phyloP scores from a whole-genome alignment of 2,888 invertebrate species.

The Electrophaes corylata region DNA sequence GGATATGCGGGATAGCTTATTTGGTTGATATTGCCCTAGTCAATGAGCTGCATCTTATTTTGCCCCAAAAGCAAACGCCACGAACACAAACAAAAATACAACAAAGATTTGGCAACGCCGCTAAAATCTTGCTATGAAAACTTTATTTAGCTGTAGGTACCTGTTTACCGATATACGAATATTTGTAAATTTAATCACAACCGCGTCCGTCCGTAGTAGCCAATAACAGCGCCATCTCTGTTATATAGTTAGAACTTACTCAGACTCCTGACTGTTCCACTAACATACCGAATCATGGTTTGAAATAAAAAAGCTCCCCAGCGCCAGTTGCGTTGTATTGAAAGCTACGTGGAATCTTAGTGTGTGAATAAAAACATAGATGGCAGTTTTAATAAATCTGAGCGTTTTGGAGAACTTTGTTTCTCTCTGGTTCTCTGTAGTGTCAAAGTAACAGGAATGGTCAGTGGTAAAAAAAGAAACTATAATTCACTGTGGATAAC shows the following conservation, averaged over 20 bases:
- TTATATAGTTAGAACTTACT: conserved; percentile 7
- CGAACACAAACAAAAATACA: conserved; percentile 2
- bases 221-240: conserved; percentile 13
- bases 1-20: no score
- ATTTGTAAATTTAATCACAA: background rate
- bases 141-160: background rate
- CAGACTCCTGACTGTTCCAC: background rate
- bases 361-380: background rate
- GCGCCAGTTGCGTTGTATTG: background rate
- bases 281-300: background rate
- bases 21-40: background rate
- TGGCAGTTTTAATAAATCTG: conserved; percentile 2
- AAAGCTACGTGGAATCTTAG: background rate
- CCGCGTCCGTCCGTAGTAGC: background rate
- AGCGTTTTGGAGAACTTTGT: no score
- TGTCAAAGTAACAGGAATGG: no score
- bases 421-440: no score
- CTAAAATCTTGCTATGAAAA: background rate
- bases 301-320: background rate
- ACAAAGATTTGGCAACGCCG: background rate
- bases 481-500: no score
- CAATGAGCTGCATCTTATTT: background rate
- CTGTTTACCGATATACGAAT: background rate
- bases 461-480: no score
- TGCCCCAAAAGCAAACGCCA: background rate